Evolutionary conservation across 2,888 invertebrate species (phyloP).

Genomic region (Cyclophora punctaria): DNA sequence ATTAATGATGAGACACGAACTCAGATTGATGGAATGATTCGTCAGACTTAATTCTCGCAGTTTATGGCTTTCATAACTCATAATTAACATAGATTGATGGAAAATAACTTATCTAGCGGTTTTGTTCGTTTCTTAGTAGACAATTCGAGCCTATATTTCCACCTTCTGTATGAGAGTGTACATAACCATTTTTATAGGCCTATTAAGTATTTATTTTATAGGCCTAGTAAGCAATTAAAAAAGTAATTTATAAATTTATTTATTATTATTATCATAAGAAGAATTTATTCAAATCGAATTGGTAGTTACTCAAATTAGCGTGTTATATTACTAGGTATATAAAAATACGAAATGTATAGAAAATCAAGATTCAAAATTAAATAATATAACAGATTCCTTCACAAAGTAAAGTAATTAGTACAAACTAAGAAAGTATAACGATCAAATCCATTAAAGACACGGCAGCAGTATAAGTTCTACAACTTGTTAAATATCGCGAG

Average conservation of each 20-base stretch:
- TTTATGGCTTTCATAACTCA: slow-evolving; percentile 15
- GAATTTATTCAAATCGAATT: too few relatives aligned
- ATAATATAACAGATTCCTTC: background rate
- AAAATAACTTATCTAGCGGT: background rate
- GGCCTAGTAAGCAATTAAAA: background rate
- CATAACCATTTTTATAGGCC: too few relatives aligned
- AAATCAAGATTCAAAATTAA: background rate
- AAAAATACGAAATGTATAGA: too few relatives aligned
- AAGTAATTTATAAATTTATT: background rate
- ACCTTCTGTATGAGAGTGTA: too few relatives aligned
- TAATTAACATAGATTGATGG: slow-evolving; percentile 8
- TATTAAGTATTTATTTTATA: too few relatives aligned
- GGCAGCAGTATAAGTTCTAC: background rate
- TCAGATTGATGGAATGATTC: slow-evolving; percentile 15
- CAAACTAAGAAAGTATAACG: too few relatives aligned
- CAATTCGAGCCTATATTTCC: too few relatives aligned
- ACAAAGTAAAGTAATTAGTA: background rate
- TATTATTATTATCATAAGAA: background rate
- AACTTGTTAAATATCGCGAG: slow-evolving; percentile 20
- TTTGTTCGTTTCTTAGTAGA: background rate
- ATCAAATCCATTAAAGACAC: too few relatives aligned
- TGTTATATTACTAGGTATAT: too few relatives aligned
- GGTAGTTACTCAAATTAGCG: too few relatives aligned
- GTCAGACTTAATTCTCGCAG: slow-evolving; percentile 12
- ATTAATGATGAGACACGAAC: slow-evolving; percentile 12